phyloP scores from a whole-genome alignment of 2,797 vertebrate species.

The Periparus ater region DNA sequence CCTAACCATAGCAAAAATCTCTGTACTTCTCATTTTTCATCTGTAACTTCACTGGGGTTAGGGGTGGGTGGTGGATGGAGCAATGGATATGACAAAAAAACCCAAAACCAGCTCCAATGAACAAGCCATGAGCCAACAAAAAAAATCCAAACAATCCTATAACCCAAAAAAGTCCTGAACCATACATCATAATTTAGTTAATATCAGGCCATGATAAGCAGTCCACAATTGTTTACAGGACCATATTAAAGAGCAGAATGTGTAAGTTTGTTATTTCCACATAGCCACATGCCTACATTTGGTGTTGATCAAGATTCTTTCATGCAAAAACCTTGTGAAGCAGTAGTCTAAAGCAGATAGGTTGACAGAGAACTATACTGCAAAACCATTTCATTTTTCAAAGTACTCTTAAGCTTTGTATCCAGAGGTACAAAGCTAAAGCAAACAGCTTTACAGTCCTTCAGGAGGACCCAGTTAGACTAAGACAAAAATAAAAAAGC shows the following conservation, averaged over 20 bases:
- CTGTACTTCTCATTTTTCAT: background rate
- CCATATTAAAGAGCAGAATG: background rate
- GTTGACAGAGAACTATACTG: background rate
- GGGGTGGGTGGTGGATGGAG: background rate
- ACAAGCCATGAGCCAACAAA: background rate
- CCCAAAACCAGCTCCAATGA: fast-evolving
- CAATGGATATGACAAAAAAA: background rate
- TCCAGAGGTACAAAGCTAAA: background rate
- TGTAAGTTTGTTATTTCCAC: background rate
- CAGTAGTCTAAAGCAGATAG: background rate
- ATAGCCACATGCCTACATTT: background rate
- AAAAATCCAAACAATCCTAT: background rate
- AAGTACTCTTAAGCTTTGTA: background rate
- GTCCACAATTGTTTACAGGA: background rate
- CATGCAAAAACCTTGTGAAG: background rate
- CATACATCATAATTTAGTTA: background rate
- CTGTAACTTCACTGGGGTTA: background rate
- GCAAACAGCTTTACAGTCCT: background rate
- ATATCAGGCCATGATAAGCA: background rate
- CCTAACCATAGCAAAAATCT: background rate
- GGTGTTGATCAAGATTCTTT: background rate
- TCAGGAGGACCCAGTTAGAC: background rate
- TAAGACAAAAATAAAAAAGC: background rate
- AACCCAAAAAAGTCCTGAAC: background rate
- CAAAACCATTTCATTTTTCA: background rate